These are phyloP conservation scores for Holacanthus passer DNA, from an alignment of 2,113 vertebrate genomes.

Conservation along the genomic window DNA sequence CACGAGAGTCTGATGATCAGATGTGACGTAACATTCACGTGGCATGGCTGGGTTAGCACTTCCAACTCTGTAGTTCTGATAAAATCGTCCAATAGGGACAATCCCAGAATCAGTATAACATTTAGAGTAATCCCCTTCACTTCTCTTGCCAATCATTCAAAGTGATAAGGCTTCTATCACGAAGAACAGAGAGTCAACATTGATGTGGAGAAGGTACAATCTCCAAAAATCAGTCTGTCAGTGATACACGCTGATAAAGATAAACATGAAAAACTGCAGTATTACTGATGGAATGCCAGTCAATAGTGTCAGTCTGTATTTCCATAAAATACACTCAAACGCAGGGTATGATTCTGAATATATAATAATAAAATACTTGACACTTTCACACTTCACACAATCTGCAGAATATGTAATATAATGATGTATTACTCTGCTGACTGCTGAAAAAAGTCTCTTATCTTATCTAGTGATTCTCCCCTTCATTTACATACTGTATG, in stretches of 20 bases:
- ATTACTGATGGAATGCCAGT: constrained; percentile 2
- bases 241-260: background rate
- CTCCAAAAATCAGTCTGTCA: constrained; percentile 12
- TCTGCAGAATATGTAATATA: background rate
- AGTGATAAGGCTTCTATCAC: constrained; percentile 14
- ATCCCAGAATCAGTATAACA: constrained; percentile 11
- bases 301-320: background rate
- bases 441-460: background rate
- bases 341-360: background rate
- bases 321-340: background rate
- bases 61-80: background rate
- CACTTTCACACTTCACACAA: background rate
- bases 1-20: background rate
- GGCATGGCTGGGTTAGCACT: background rate
- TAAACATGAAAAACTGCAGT: background rate
- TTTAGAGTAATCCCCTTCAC: constrained; percentile 23
- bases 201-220: background rate
- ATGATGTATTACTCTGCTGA: background rate
- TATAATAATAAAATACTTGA: background rate
- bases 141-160: constrained; percentile 13
- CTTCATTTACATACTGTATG: background rate
- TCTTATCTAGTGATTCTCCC: background rate
- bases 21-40: background rate
- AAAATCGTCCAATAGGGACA: background rate
- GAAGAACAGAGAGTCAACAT: background rate